phyloP scores from a whole-genome alignment of 2,888 invertebrate species.

The Archips crataeganus region DNA sequence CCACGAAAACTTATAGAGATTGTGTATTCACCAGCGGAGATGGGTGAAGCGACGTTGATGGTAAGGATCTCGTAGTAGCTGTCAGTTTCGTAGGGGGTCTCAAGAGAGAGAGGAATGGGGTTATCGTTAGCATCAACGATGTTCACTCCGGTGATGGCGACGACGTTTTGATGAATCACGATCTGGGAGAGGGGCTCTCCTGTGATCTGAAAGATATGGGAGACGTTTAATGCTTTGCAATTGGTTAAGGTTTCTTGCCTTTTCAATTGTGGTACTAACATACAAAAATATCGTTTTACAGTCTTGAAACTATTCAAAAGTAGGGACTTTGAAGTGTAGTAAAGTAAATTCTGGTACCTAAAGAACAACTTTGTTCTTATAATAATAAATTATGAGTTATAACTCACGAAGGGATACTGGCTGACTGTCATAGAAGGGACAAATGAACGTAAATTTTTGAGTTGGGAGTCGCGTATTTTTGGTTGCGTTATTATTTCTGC shows the following conservation, averaged over 20 bases:
- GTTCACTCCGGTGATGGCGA: conserved; percentile 59
- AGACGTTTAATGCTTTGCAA: not conserved
- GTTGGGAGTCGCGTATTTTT: no score
- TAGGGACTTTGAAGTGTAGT: no score
- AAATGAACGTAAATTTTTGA: no score
- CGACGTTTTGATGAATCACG: conserved; percentile 76
- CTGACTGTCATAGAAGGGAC: no score
- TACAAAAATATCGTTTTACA: no score
- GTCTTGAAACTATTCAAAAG: no score
- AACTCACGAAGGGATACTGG: no score
- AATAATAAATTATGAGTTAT: no score
- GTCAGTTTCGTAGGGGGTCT: conserved; percentile 62
- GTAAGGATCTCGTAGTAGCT: conserved; percentile 67
- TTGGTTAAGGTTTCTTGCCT: not conserved
- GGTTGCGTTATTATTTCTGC: no score
- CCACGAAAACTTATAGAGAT: conserved; percentile 66
- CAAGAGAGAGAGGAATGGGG: conserved; percentile 58
- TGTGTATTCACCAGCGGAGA: conserved; percentile 64
- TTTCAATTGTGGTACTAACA: not conserved
- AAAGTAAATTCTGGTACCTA: no score
- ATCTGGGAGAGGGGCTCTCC: conserved; percentile 66
- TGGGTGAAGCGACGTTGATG: conserved; percentile 62
- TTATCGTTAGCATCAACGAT: conserved; percentile 51
- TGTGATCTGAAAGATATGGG: conserved; percentile 57
- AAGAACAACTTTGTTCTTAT: no score